phyloP scores from a whole-genome alignment of 2,888 invertebrate genomes.

The Drepanosiphum platanoidis region DNA sequence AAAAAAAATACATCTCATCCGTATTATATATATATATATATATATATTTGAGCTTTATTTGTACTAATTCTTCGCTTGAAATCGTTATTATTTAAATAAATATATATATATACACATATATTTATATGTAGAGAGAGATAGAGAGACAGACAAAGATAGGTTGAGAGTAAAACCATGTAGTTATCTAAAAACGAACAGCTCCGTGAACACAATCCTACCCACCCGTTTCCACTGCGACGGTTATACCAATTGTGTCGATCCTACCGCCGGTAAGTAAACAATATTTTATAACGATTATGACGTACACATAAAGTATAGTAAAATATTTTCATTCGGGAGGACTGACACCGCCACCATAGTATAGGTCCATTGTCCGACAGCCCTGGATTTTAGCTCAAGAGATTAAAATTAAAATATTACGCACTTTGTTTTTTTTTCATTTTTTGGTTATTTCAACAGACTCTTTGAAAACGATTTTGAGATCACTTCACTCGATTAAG shows the following conservation, averaged over 20 bases:
- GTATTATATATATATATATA: not conserved
- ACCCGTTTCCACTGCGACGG: no score
- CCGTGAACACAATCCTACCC: not conserved
- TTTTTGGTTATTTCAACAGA: slow-evolving; percentile 19
- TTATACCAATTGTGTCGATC: no score
- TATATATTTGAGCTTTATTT: slow-evolving; percentile 31
- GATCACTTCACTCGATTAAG: slow-evolving; percentile 22
- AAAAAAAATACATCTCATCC: slow-evolving; percentile 4
- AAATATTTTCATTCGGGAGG: not conserved
- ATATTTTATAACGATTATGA: not conserved
- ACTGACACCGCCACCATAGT: not conserved
- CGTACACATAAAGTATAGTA: not conserved
- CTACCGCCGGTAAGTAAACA: not conserved
- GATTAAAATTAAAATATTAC: no score
- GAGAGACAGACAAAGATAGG: not conserved
- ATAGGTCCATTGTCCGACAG: not conserved
- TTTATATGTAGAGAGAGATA: not conserved
- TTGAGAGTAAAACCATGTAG: not conserved
- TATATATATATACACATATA: not conserved
- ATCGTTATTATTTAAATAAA: not conserved
- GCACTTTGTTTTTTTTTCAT: no score
- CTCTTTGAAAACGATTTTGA: slow-evolving; percentile 15
- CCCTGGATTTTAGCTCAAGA: not conserved
- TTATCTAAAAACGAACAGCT: not conserved
- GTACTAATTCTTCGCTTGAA: slow-evolving; percentile 4